Conservation (phyloP, 2,113 vertebrate species). For the Panthera leo region DNA sequence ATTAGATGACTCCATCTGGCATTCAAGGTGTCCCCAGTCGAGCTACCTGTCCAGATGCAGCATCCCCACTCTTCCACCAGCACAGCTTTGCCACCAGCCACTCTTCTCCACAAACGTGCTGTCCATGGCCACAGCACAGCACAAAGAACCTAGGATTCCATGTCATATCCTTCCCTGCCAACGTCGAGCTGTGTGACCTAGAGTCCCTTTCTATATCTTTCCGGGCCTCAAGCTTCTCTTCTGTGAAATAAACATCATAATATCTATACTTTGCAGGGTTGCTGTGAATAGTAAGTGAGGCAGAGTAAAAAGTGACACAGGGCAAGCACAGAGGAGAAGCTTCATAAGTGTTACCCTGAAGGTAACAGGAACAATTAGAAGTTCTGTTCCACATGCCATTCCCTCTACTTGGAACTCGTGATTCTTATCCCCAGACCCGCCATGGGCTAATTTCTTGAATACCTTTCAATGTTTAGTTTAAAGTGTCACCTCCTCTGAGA, state of each 20-base stretch:
- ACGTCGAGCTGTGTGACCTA: no score
- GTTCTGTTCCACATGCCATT: background rate
- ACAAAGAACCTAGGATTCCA: background rate
- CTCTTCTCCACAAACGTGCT: background rate
- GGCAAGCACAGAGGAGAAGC: background rate
- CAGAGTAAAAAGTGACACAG: background rate
- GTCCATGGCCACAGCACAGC: rapidly evolving
- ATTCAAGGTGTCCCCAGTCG: background rate
- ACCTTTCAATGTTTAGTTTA: background rate
- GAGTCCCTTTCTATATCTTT: background rate
- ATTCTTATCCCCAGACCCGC: background rate
- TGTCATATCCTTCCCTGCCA: background rate
- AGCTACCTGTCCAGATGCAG: background rate
- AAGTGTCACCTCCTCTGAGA: background rate
- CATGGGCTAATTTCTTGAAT: background rate
- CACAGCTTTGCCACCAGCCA: background rate
- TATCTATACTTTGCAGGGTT: background rate
- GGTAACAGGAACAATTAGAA: no score
- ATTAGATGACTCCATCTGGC: background rate
- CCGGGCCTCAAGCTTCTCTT: background rate
- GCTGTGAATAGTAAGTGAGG: background rate
- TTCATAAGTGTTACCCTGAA: no score
- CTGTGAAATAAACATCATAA: background rate
- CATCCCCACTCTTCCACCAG: rapidly evolving
- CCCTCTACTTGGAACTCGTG: background rate